Conservation (phyloP, 2,888 invertebrate genomes). For the Unio pictorum region DNA sequence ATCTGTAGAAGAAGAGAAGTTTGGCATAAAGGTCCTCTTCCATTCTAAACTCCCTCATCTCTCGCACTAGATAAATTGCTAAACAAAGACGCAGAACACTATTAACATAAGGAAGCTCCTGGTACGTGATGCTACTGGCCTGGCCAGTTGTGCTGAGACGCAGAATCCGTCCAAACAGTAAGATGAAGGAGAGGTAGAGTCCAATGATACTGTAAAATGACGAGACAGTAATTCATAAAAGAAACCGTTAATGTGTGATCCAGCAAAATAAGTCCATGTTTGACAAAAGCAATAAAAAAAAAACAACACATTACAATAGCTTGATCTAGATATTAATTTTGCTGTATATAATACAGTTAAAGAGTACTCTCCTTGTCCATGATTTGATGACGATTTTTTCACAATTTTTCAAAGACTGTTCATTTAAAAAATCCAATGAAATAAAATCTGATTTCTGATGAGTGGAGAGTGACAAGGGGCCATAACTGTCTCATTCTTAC, state of each 20-base stretch:
- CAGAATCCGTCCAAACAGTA: slow-evolving; percentile 92
- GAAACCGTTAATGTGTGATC: neutral
- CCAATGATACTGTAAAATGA: slow-evolving; percentile 82
- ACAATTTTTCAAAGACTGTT: too few relatives aligned
- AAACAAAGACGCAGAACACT: slow-evolving; percentile 75
- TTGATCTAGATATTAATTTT: too few relatives aligned
- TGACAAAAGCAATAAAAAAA: neutral
- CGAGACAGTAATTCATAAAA: slow-evolving; percentile 2
- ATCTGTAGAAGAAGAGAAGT: slow-evolving; percentile 95
- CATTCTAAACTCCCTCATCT: slow-evolving; percentile 90
- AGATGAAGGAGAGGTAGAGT: slow-evolving; percentile 94
- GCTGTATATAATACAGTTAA: too few relatives aligned
- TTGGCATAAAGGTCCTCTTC: slow-evolving; percentile 99
- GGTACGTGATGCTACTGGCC: slow-evolving; percentile 82
- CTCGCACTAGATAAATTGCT: slow-evolving; percentile 84
- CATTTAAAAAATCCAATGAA: too few relatives aligned
- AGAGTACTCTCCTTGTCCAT: too few relatives aligned
- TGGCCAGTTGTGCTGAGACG: slow-evolving; percentile 88
- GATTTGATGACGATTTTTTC: too few relatives aligned
- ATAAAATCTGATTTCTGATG: too few relatives aligned
- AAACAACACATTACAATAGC: neutral
- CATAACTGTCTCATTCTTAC: too few relatives aligned
- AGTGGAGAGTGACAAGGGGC: too few relatives aligned
- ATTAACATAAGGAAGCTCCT: slow-evolving; percentile 77
- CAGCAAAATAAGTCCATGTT: neutral